Evolutionary conservation across 2,113 vertebrate species (phyloP).

Genomic region (Cinclus cinclus): DNA sequence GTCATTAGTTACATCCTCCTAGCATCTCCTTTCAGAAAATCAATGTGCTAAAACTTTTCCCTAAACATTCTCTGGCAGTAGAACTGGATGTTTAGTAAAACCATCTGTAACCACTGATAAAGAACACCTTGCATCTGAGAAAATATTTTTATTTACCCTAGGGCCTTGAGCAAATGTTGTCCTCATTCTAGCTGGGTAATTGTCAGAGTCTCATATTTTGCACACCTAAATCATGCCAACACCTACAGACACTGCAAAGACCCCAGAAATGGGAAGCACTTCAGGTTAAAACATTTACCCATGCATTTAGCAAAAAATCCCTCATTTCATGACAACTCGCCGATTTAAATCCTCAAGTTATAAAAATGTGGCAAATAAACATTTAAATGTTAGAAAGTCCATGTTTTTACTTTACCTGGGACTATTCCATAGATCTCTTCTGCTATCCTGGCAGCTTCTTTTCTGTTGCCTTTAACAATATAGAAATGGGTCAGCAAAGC

Average conservation of each 20-base stretch:
- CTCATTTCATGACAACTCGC: neutral
- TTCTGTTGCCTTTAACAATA: slow-evolving; percentile 83
- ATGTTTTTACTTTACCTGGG: slow-evolving; percentile 75
- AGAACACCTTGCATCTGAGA: neutral
- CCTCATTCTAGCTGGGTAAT: neutral
- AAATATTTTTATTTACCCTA: neutral
- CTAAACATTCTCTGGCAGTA: neutral
- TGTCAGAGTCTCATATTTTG: slow-evolving; percentile 46
- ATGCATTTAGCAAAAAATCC: neutral
- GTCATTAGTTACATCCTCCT: neutral
- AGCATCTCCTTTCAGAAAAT: neutral
- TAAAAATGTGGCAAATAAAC: neutral
- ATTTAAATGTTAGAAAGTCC: neutral
- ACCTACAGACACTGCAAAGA: neutral
- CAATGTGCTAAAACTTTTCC: neutral
- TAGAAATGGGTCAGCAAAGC: slow-evolving; percentile 83
- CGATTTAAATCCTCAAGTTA: neutral
- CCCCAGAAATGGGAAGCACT: neutral
- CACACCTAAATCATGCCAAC: slow-evolving; percentile 47
- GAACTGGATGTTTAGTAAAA: neutral
- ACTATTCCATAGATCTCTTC: slow-evolving; percentile 83
- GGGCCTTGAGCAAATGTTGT: neutral
- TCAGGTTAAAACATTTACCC: neutral
- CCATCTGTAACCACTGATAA: neutral
- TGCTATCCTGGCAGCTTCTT: slow-evolving; percentile 84